Evolutionary conservation across 2,797 vertebrate genomes (phyloP), one percentile per base, ranked within the genome.

Genomic region (Eospalax fontanierii): DNA sequence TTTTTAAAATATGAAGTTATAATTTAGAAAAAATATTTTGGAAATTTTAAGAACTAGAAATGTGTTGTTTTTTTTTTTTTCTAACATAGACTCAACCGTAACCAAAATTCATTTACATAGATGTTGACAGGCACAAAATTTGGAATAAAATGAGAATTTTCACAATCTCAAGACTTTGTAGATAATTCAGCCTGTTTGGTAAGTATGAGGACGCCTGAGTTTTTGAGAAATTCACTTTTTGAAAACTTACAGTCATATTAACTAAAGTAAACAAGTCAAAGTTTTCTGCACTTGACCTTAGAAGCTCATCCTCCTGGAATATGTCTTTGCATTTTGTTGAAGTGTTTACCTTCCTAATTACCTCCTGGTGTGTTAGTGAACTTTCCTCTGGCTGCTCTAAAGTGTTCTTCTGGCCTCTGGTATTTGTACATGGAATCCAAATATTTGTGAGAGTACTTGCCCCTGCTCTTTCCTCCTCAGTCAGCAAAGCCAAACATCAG

Each of bases 381-480:
- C 26, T 81, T 91, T 68, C 80, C 59, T 65, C n/a, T 68, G 38
- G 35, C n/a, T 86, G 68, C 19, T 40, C 87, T 76, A 40, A 71
- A 46, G 81, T 87, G 79, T 81, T 87, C 68, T 28, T 89, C 70
- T 90, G 57, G 40, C n/a, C 70, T 40, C 57, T 73, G 63, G 30
- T 95, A 89, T 97, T 97, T 97, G 94, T 80, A 89, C 85, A 94
- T 15, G 50, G 71, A 96, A 95, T 96, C 96, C 97, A 97, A 98
- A 94, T 97, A 96, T 97, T 97, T 98, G 95, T 65, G 18, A n/a
- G 71, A 92, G 82, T 75, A 63, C 91, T 97, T 94, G 86, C 43
- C 22, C 73, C 30, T 54, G 19, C 89, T 95, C 93, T 90, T 95
- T 61, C 75, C 81, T 95, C 87, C 76, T 96, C 54, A 65, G 94